Evolutionary conservation across 2,888 invertebrate genomes (phyloP), one percentile per base, ranked within the genome.

Genomic region (Morpho deidamia): DNA sequence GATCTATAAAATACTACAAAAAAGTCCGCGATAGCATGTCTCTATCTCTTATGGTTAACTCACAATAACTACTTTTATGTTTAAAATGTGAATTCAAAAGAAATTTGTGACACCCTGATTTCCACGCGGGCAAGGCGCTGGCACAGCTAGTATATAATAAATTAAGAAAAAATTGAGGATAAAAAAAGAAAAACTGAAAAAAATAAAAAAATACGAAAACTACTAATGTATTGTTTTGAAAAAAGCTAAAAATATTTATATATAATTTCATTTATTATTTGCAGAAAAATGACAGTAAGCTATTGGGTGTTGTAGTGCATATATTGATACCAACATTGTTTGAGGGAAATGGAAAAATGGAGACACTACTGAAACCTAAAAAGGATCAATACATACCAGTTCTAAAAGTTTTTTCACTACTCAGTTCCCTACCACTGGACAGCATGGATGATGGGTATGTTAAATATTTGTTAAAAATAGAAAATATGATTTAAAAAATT

Each of bases 291-390:
- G 53, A 55, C 34, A 38, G 34, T 12, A 55, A 11, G 10, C 11
- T 54, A 11, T 37, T 45, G 39, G 35, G 52, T 39, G 56, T 71
- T 7, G 55, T 70, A 34, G 69, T 81, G 4, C 67, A 72, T 46
- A 44, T 55, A 44, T 51, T 66, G 23, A 51, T 64, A 46, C 51
- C 58, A 0, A 43, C 53, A 12, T 50, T 66, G 48, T 74, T 81
- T 59, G 66, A 71, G 14, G 67, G 69, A 34, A 65, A 73, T 51
- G 63, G 67, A 1, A 65, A 63, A 40, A 64, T 76, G 7, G 65
- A 59, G 54, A 56, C 63, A 8, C 61, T 80, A 0, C 53, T 81
- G 0, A 67, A 65, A 44, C 59, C 65, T 2, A 71, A 53, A 37
- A 55, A 59, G 39, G 63, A 64, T 8, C 45, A 65, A 7, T 59